phyloP scores from a whole-genome alignment of 2,888 invertebrate species.

The Molorchus minor region DNA sequence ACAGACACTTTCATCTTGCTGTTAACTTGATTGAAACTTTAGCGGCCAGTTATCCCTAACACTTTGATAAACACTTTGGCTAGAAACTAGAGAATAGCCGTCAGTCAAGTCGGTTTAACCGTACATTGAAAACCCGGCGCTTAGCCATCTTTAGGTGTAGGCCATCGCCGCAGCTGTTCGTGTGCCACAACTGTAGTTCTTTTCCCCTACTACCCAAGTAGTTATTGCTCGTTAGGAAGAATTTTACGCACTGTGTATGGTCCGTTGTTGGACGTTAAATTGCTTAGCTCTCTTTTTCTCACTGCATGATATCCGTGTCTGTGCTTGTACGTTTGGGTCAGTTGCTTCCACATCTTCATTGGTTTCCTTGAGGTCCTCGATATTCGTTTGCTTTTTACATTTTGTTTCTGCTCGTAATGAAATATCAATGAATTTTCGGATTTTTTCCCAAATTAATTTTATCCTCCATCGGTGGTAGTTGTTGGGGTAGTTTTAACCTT shows the following conservation, averaged over 20 bases:
- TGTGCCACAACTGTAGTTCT: conserved; percentile 39
- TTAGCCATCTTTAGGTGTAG: no score
- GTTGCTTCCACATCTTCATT: not conserved
- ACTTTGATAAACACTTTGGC: no score
- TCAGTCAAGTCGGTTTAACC: no score
- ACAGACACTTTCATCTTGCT: no score
- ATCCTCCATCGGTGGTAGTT: not conserved
- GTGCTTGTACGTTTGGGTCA: conserved; percentile 27
- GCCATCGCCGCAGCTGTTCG: conserved; percentile 35
- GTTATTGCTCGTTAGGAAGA: conserved; percentile 40
- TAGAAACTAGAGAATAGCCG: no score
- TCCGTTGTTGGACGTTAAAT: conserved; percentile 27
- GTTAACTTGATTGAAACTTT: no score
- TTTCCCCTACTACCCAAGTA: conserved; percentile 28
- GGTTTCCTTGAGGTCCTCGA: not conserved
- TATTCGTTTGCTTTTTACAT: not conserved
- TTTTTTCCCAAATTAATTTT: not conserved
- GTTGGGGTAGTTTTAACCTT: not conserved
- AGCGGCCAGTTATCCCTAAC: no score
- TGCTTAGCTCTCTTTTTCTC: conserved; percentile 26
- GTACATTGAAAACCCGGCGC: no score
- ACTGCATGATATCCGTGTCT: conserved; percentile 13
- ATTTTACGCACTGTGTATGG: conserved; percentile 30
- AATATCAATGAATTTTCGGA: not conserved
- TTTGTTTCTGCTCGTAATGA: not conserved